Percentiles rank a stretch among this genome's conserved stretches.
phyloP scores from a whole-genome alignment of 2,888 invertebrate genomes.

The Ophion ellenae region DNA sequence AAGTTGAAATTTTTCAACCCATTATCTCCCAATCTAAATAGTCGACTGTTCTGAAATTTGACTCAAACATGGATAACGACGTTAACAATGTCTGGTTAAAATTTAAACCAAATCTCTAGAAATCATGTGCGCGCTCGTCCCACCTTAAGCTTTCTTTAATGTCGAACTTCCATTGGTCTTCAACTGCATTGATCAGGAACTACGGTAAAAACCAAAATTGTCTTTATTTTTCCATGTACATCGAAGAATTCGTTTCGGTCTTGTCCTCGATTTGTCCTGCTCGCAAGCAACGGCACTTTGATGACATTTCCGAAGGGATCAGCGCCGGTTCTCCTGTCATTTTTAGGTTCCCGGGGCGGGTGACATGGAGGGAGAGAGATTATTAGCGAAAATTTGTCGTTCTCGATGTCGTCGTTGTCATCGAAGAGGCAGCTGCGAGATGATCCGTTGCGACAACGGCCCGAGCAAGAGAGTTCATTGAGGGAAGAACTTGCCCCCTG shows the following conservation, averaged over 20 bases:
- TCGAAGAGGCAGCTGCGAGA: conserved; percentile 68
- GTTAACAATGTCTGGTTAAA: too few relatives aligned
- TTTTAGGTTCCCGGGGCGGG: conserved; percentile 42
- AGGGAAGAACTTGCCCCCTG: conserved; percentile 16
- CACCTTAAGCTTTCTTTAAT: not conserved
- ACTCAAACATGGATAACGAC: too few relatives aligned
- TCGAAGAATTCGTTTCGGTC: conserved; percentile 20
- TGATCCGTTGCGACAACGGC: conserved; percentile 77
- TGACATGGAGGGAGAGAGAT: conserved; percentile 29
- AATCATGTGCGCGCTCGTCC: too few relatives aligned
- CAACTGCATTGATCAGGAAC: too few relatives aligned
- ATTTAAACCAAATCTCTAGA: too few relatives aligned
- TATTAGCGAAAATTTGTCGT: conserved; percentile 60
- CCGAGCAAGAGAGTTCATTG: conserved; percentile 41
- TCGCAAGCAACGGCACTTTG: not conserved
- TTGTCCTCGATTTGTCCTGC: conserved; percentile 8
- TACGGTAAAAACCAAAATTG: too few relatives aligned
- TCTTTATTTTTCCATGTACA: not conserved
- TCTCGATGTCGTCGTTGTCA: conserved; percentile 36
- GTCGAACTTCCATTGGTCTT: not conserved
- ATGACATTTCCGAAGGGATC: conserved; percentile 35
- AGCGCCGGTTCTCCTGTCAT: conserved; percentile 40
- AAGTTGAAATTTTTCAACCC: too few relatives aligned
- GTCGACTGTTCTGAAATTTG: too few relatives aligned
- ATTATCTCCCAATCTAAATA: too few relatives aligned